Percentiles rank a stretch among this genome's conserved stretches.
phyloP scores from a whole-genome alignment of 1,140 invertebrate genomes.

The Cotesia glomerata region DNA sequence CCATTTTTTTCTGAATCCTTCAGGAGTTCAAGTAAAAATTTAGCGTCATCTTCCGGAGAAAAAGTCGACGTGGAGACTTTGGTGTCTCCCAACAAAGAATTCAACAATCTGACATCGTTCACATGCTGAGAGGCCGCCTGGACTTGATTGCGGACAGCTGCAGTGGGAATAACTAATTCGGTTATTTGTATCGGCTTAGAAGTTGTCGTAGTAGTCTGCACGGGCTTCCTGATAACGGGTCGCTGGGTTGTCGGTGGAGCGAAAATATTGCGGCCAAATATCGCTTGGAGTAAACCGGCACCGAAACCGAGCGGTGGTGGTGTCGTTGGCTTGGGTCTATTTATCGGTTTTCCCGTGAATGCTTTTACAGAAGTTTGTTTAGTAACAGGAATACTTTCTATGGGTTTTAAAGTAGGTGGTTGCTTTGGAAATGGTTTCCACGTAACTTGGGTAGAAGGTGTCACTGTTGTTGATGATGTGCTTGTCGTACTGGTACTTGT shows the following conservation, averaged over 20 bases:
- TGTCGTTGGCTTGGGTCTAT: conserved; percentile 38
- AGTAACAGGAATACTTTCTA: conserved; percentile 40
- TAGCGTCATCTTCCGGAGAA: conserved; percentile 55
- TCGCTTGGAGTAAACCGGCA: conserved; percentile 47
- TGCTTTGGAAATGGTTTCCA: conserved; percentile 10
- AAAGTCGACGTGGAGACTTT: conserved; percentile 37
- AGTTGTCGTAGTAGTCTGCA: conserved; percentile 27
- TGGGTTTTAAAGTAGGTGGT: conserved; percentile 21
- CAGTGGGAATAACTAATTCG: conserved; percentile 24
- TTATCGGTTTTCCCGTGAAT: no score
- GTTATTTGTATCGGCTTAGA: conserved; percentile 37
- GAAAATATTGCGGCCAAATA: conserved; percentile 52
- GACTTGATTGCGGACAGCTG: conserved; percentile 14
- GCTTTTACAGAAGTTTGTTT: conserved; percentile 28
- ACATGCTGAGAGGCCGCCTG: conserved; percentile 27
- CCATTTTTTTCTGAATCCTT: conserved; percentile 30
- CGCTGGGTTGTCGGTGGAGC: conserved; percentile 32
- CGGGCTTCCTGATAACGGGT: conserved; percentile 20
- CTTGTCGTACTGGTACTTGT: conserved; percentile 37
- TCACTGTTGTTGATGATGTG: conserved; percentile 45
- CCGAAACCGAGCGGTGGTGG: conserved; percentile 44
- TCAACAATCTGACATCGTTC: conserved; percentile 26
- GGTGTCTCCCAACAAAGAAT: not conserved
- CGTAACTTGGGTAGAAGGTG: conserved; percentile 8
- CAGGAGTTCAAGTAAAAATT: conserved; percentile 50